Conservation (phyloP, 2,888 invertebrate genomes). For the Hemistola chrysoprasaria region DNA sequence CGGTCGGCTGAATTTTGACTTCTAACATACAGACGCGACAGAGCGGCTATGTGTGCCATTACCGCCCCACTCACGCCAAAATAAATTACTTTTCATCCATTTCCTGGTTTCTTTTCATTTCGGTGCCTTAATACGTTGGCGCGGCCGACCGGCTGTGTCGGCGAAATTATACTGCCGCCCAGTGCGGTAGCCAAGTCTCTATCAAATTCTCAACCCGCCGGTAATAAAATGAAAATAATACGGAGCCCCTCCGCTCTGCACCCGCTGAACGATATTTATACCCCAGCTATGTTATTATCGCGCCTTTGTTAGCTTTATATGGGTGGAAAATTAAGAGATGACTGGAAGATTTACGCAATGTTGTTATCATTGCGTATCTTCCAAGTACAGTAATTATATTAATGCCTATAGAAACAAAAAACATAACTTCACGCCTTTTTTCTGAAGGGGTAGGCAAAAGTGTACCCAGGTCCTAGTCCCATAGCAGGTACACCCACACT, state of each 20-base stretch:
- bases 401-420: no score
- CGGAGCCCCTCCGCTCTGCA: slow-evolving; percentile 51
- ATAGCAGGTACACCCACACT: no score
- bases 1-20: slow-evolving; percentile 15
- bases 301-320: slow-evolving; percentile 45
- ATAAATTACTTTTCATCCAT: slow-evolving; percentile 70
- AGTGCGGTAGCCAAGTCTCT: slow-evolving; percentile 69
- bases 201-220: slow-evolving; percentile 64
- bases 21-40: slow-evolving; percentile 12
- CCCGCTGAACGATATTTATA: slow-evolving; percentile 59
- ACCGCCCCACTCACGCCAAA: slow-evolving; percentile 51
- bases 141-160: slow-evolving; percentile 60
- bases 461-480: no score
- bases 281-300: slow-evolving; percentile 58
- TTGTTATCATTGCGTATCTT: no score
- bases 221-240: slow-evolving; percentile 75
- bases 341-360: slow-evolving; percentile 2
- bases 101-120: slow-evolving; percentile 69
- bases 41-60: slow-evolving; percentile 35
- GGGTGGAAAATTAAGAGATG: slow-evolving; percentile 17
- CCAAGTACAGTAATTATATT: no score
- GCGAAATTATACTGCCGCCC: slow-evolving; percentile 65
- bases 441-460: no score
- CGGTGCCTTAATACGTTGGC: slow-evolving; percentile 65
- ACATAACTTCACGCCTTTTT: no score